Percentiles rank a stretch among this genome's conserved stretches.
phyloP scores from a whole-genome alignment of 1,140 invertebrate species.

The Micrasema longulum region DNA sequence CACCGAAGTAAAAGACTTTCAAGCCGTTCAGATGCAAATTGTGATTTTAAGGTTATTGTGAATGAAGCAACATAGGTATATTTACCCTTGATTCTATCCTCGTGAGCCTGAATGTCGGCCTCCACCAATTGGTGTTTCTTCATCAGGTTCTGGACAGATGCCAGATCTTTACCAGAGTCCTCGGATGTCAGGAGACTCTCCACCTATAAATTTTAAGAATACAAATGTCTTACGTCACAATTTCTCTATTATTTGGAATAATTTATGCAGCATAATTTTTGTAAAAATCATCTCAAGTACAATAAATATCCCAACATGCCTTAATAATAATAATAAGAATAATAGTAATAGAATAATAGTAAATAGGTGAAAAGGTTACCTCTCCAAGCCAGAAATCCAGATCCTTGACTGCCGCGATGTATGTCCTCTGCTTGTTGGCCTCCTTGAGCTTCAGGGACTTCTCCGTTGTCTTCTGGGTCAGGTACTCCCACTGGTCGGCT shows the following conservation, averaged over 20 bases:
- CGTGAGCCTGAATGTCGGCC: slow-evolving; percentile 95
- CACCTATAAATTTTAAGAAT: too few relatives aligned
- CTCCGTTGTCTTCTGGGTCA: slow-evolving; percentile 97
- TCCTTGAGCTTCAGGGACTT: slow-evolving; percentile 98
- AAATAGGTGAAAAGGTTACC: slow-evolving; percentile 58
- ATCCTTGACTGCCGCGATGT: slow-evolving; percentile 99
- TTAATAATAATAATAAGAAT: too few relatives aligned
- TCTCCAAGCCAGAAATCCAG: slow-evolving; percentile 99
- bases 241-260: too few relatives aligned
- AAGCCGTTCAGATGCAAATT: too few relatives aligned
- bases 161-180: slow-evolving; percentile 97
- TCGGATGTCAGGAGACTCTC: slow-evolving; percentile 96
- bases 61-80: too few relatives aligned
- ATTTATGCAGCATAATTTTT: too few relatives aligned
- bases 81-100: slow-evolving; percentile 91
- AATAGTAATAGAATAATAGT: background rate
- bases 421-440: slow-evolving; percentile 98
- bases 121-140: slow-evolving; percentile 99
- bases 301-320: too few relatives aligned
- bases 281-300: too few relatives aligned
- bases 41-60: too few relatives aligned
- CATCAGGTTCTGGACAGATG: slow-evolving; percentile 98
- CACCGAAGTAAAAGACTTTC: too few relatives aligned
- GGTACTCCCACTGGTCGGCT: slow-evolving; percentile 89
- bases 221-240: too few relatives aligned